phyloP scores from a whole-genome alignment of 1,140 invertebrate genomes.

The Leptoteleia sp. region DNA sequence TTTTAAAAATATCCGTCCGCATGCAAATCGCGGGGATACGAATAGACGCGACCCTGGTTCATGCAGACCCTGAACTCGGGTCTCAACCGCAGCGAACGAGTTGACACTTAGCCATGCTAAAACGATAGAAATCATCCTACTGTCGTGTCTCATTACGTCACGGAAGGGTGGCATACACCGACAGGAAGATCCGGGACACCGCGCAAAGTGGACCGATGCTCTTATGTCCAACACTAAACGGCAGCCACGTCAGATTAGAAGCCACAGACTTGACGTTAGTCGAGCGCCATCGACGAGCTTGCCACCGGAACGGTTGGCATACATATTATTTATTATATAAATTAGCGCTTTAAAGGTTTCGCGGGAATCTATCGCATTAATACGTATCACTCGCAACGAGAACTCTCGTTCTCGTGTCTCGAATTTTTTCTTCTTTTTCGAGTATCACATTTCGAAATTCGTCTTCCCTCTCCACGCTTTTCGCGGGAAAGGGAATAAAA shows the following conservation, averaged over 20 bases:
- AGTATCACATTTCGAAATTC: no score
- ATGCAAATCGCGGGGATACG: slow-evolving; percentile 60
- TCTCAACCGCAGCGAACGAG: slow-evolving; percentile 38
- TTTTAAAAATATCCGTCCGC: slow-evolving; percentile 47
- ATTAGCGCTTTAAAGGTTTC: slow-evolving; percentile 75
- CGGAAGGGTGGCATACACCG: slow-evolving; percentile 30
- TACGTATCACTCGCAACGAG: slow-evolving; percentile 70
- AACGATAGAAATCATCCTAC: slow-evolving; percentile 63
- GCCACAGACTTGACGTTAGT: slow-evolving; percentile 74
- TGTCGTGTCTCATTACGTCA: slow-evolving; percentile 62
- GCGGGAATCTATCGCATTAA: slow-evolving; percentile 76
- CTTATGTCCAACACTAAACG: slow-evolving; percentile 67
- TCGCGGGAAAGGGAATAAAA: no score
- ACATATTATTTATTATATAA: slow-evolving; percentile 80
- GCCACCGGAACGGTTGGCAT: slow-evolving; percentile 71
- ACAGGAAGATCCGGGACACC: slow-evolving; percentile 59
- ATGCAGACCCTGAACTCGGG: slow-evolving; percentile 61
- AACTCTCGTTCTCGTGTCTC: no score
- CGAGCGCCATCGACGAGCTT: slow-evolving; percentile 67
- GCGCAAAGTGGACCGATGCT: slow-evolving; percentile 61
- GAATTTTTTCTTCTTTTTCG: no score
- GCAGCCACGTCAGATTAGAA: slow-evolving; percentile 78
- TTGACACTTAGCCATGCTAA: slow-evolving; percentile 67
- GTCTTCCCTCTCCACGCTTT: no score
- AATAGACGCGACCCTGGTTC: slow-evolving; percentile 61